Conservation (phyloP, 2,888 invertebrate species). For the Acrocyrtus sp. region DNA sequence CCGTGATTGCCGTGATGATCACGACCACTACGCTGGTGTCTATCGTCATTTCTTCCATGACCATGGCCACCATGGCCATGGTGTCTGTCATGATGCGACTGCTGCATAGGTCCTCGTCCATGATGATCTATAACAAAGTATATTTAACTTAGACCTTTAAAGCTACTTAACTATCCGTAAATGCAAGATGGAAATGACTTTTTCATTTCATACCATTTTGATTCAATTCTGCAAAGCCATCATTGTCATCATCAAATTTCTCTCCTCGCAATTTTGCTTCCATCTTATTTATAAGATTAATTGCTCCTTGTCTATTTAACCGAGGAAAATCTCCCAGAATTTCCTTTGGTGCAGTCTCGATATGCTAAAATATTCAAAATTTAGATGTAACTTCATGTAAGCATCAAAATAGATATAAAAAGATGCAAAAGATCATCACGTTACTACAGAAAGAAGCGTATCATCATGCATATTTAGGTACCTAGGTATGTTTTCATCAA, state of each 20-base stretch:
- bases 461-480: no score
- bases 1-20: slow-evolving; percentile 34
- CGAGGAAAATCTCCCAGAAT: slow-evolving; percentile 90
- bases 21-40: slow-evolving; percentile 4
- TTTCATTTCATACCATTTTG: slow-evolving; percentile 30
- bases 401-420: not conserved
- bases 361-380: slow-evolving; percentile 71
- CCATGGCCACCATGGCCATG: slow-evolving; percentile 21
- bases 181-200: not conserved
- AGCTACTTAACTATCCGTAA: not conserved
- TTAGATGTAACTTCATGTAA: not conserved
- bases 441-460: no score
- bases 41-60: slow-evolving; percentile 27
- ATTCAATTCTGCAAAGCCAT: slow-evolving; percentile 31
- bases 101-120: slow-evolving; percentile 23
- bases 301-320: slow-evolving; percentile 80
- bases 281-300: slow-evolving; percentile 64
- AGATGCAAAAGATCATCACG: not conserved
- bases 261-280: slow-evolving; percentile 56
- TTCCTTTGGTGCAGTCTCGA: slow-evolving; percentile 91
- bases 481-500: no score
- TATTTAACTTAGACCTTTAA: not conserved
- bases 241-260: slow-evolving; percentile 40
- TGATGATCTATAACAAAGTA: slow-evolving; percentile 27
- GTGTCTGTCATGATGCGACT: slow-evolving; percentile 21